Evolutionary conservation across 2,888 invertebrate species (phyloP), one percentile per base, ranked within the genome.

Genomic region (Apamea anceps): DNA sequence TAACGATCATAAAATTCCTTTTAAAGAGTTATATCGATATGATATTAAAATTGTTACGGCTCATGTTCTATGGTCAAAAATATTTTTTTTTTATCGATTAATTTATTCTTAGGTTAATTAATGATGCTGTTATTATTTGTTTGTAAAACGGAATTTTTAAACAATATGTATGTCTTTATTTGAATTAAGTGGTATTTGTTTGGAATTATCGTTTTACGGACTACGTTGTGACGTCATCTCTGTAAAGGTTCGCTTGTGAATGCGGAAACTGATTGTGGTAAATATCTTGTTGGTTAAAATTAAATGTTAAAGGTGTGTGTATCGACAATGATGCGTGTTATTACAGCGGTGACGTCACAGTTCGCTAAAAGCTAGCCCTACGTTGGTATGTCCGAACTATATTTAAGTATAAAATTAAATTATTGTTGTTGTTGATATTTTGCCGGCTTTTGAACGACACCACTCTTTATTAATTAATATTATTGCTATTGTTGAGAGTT

Each of bases 21-120:
- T 91, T 87, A 88, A 91, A 92, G 93, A 92, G 94, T 94, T 96
- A 95, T 96, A 95, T 96, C 94, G 87, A 93, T 92, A 94, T 95
- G 96, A 96, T 96, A 96, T 96, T 96, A 95, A 96, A 95, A 95
- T 96, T 95, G 96, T 96, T 96, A 94, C 94, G 94, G 95, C 95
- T 95, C 93, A 94, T 92, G 91, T 92, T 93, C 91, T 93, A 93
- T 92, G 92, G 90, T 94, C 92, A 91, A 91, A 92, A 92, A 91
- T 85, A 91, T 68, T 86, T 90, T 92, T 94, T n/a, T 92, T 94
- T 94, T 92, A 94, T 93, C 84, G 77, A 93, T 93, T 95, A 94
- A 96, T 96, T 96, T 96, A 96, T 96, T 96, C 90, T 92, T 95
- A 95, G 94, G 92, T 95, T 94, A 95, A 91, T 93, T 94, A 95